A percentile compares a stretch with the other conserved stretches of the same genome.
Evolutionary conservation across 2,888 invertebrate genomes (phyloP).

Genomic region (Cordilura impudica): DNA sequence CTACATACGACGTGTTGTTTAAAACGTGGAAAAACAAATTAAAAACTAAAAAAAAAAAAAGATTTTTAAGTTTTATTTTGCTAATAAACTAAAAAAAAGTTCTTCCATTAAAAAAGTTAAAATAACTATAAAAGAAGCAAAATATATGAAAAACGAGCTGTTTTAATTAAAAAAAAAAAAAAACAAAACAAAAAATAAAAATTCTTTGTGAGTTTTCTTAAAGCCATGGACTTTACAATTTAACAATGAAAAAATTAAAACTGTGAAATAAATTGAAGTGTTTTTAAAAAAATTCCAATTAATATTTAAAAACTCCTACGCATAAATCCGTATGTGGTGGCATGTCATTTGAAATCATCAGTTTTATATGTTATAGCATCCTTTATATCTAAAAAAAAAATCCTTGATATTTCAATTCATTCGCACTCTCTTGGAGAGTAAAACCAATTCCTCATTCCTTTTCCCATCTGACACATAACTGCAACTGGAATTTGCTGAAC

Average conservation of each 20-base stretch:
- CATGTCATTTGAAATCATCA: slow-evolving; percentile 30
- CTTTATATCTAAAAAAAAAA: slow-evolving; percentile 1
- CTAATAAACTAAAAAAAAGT: slow-evolving; percentile 17
- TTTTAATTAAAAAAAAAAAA: slow-evolving; percentile 23
- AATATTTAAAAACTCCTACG: background rate
- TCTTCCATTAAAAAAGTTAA: slow-evolving; percentile 51
- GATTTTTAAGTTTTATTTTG: background rate
- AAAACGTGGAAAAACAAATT: slow-evolving; percentile 39
- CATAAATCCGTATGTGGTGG: slow-evolving; percentile 18
- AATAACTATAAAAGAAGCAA: slow-evolving; percentile 20
- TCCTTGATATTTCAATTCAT: slow-evolving; percentile 28
- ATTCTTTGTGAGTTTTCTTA: slow-evolving; percentile 44
- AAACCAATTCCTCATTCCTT: background rate
- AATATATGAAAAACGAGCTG: slow-evolving; percentile 34
- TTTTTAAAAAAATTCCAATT: background rate
- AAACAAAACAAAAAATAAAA: background rate
- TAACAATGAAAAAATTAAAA: slow-evolving; percentile 25
- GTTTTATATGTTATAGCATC: slow-evolving; percentile 27
- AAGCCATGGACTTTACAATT: slow-evolving; percentile 37
- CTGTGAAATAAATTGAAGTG: slow-evolving; percentile 55
- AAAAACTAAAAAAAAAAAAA: slow-evolving; percentile 20
- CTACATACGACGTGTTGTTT: slow-evolving; percentile 45
- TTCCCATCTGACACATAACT: background rate
- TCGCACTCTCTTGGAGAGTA: slow-evolving; percentile 44
- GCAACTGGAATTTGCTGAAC: background rate